Percentiles rank a stretch among this genome's conserved stretches.
Evolutionary conservation across 1,140 invertebrate species (phyloP).

Genomic region (Luehdorfia chinensis): DNA sequence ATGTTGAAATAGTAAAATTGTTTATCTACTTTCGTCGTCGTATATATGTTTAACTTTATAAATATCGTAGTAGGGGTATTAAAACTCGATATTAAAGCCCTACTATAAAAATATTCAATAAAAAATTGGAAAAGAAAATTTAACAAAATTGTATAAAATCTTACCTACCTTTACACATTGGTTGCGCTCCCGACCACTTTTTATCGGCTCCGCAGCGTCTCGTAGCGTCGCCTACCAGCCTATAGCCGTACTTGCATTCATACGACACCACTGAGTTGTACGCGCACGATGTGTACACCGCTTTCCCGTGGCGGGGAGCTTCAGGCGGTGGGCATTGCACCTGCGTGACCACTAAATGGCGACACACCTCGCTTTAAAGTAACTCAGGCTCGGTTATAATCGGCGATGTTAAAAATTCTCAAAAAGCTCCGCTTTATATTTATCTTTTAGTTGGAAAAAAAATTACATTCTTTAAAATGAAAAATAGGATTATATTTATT

Average conservation of each 20-base stretch:
- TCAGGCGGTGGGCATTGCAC: slow-evolving; percentile 93
- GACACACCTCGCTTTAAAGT: slow-evolving; percentile 65
- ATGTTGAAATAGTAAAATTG: too few species aligned
- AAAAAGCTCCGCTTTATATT: slow-evolving; percentile 10
- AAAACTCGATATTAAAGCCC: too few species aligned
- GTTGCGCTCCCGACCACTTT: slow-evolving; percentile 92
- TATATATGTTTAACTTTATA: too few species aligned
- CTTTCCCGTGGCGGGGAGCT: slow-evolving; percentile 92
- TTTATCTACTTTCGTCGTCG: too few species aligned
- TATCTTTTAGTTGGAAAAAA: slow-evolving; percentile 1
- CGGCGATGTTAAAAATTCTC: slow-evolving; percentile 29
- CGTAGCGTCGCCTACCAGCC: slow-evolving; percentile 91
- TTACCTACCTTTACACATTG: slow-evolving; percentile 86
- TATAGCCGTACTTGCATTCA: slow-evolving; percentile 95
- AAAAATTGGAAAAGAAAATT: too few species aligned
- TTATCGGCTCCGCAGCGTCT: slow-evolving; percentile 93
- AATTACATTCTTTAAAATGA: slow-evolving; percentile 9
- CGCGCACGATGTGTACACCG: slow-evolving; percentile 93
- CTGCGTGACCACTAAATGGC: slow-evolving; percentile 86
- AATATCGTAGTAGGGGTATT: too few species aligned
- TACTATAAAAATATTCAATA: too few species aligned
- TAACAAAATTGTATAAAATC: too few species aligned
- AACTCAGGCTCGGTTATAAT: slow-evolving; percentile 29
- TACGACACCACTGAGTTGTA: slow-evolving; percentile 96
- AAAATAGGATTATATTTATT: background rate